These are phyloP conservation scores for Botrylloides violaceus DNA, from an alignment of 23 tunicate species.

Conservation along the genomic window DNA sequence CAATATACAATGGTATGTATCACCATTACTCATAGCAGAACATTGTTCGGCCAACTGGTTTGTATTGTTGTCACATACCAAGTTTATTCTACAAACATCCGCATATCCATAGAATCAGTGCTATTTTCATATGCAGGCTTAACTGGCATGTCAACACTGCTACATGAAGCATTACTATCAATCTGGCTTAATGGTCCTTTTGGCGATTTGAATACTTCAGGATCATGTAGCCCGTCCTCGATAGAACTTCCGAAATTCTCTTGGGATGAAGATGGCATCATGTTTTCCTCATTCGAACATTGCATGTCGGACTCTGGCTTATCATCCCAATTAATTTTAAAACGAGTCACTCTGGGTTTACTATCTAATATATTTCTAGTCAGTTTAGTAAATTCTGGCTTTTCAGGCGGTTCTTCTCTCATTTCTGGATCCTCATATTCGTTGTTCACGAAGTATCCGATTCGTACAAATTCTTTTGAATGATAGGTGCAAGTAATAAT, in stretches of 20 bases:
- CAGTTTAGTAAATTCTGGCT: constrained; percentile 69
- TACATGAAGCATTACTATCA: background rate
- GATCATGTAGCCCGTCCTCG: constrained; percentile 1
- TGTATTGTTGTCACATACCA: too few relatives aligned
- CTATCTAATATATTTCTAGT: constrained; percentile 71
- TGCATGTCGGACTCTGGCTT: constrained; percentile 6
- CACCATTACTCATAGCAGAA: too few relatives aligned
- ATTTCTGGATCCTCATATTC: constrained; percentile 76
- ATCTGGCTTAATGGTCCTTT: background rate
- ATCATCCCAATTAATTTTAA: constrained; percentile 96
- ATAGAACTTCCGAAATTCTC: constrained; percentile 23
- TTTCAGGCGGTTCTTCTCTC: constrained; percentile 91
- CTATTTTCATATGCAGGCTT: constrained; percentile 8
- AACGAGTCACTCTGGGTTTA: constrained; percentile 83
- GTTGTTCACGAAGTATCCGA: constrained; percentile 93
- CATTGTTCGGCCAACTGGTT: too few relatives aligned
- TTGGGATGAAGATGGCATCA: constrained; percentile 23
- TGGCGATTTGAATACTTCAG: background rate
- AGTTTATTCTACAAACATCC: constrained; percentile 31
- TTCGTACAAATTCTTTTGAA: constrained; percentile 82
- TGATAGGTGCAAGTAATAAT: constrained; percentile 92
- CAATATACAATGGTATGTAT: too few relatives aligned
- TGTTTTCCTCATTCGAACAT: constrained; percentile 1
- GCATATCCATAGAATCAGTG: constrained; percentile 25
- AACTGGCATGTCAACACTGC: background rate